Percentiles rank a stretch among this genome's conserved stretches.
Evolutionary conservation across 2,888 invertebrate species (phyloP).

Genomic region (Salticus scenicus): DNA sequence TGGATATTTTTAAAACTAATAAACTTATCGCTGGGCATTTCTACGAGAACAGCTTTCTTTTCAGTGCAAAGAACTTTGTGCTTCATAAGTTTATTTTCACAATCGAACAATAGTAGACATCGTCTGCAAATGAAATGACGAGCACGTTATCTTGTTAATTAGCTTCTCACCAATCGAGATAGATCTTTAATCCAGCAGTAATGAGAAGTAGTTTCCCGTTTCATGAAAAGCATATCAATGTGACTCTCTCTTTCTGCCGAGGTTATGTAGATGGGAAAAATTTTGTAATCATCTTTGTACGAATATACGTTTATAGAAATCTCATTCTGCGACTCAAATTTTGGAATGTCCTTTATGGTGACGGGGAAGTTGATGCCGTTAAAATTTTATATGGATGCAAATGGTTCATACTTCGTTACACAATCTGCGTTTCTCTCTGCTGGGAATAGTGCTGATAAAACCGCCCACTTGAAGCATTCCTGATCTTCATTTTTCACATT

Average conservation of each 20-base stretch:
- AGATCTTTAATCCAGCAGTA: slow-evolving; percentile 1
- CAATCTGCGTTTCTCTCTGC: background rate
- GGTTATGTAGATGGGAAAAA: background rate
- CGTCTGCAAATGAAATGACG: background rate
- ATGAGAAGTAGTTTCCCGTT: background rate
- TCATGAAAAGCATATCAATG: background rate
- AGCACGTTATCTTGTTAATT: background rate
- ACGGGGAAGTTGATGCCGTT: background rate
- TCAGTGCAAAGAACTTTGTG: background rate
- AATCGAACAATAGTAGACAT: background rate
- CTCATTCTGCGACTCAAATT: background rate
- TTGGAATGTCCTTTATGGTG: background rate
- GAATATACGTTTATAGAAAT: background rate
- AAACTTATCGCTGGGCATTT: background rate
- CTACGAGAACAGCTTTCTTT: background rate
- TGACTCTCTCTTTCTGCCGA: background rate
- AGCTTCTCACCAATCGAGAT: background rate
- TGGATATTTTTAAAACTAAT: slow-evolving; percentile 7
- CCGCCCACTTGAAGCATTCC: background rate
- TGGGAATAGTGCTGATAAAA: background rate
- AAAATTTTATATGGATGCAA: background rate
- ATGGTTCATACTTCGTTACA: background rate
- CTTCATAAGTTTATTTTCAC: background rate
- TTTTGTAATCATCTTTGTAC: background rate
- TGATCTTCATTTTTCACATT: background rate